Evolutionary conservation across 2,888 invertebrate species (phyloP), one percentile per base, ranked within the genome.

Genomic region (Amphiduros pacificus): DNA sequence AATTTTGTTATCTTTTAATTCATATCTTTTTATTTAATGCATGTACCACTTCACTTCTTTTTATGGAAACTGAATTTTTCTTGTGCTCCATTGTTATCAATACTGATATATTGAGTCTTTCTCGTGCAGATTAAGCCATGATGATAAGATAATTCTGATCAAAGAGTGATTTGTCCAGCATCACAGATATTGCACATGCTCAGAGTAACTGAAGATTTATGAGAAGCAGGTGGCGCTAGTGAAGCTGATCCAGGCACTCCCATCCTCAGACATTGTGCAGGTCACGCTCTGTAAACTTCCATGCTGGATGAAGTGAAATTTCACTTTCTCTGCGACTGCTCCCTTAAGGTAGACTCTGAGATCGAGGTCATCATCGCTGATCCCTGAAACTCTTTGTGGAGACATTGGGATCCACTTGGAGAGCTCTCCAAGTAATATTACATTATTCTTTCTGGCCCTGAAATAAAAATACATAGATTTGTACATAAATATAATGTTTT

Each of bases 401-500:
- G 75, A 76, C 56, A 75, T 65, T 2, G 75, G 76, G 1, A 72
- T 69, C 71, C 71, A 71, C 53, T 76, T 74, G 22, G 57, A 41
- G 22, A 50, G 44, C 52, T 64, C 64, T 2, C 64, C 64, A 17
- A 59, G 58, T 11, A 64, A 36, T 11, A 57, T 29, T 22, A 64
- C 20, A 2, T 61, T 48, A 17, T 31, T 28, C 5, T 29, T 27
- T 22, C 63, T 63, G 53, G 24, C 17, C 32, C 3, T 26, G 27
- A 22, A 27, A n/a, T n/a, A n/a, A 20, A 26, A 26, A 9, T 3
- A 27, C 9, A n/a, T 20, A 32, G 9, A 11, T 24, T 24, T 9
- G 36, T 36, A 36, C 11, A 11, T 11, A 36, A 17, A 17, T 36
- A 11, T 32, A 1, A 55, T 28, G 17, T n/a, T 26, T 20, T 55